These are phyloP conservation scores for Gastrophryne carolinensis DNA, from an alignment of 2,797 vertebrate species.

Conservation along the genomic window DNA sequence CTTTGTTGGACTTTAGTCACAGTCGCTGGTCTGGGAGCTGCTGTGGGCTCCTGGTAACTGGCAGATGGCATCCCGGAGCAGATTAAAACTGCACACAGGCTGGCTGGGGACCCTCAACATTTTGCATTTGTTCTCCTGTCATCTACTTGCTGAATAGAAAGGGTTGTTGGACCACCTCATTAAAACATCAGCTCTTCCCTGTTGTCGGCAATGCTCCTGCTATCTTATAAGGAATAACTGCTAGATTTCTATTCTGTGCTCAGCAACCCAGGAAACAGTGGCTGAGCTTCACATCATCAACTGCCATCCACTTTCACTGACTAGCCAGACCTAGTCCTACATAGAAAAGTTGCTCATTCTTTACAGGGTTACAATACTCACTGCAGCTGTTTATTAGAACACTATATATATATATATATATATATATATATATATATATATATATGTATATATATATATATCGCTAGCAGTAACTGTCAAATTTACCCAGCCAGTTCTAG, in stretches of 20 bases:
- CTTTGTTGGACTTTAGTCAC: conserved; percentile 83
- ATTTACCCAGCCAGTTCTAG: too few relatives aligned
- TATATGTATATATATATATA: too few relatives aligned
- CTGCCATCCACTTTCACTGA: neutral
- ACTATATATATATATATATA: too few relatives aligned
- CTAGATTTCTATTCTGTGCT: neutral
- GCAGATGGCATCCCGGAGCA: conserved; percentile 73
- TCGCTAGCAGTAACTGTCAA: too few relatives aligned
- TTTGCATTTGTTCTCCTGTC: conserved; percentile 78
- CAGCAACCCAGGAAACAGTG: neutral
- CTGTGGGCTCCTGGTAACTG: conserved; percentile 73
- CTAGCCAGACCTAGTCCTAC: neutral
- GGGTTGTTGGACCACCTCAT: conserved; percentile 62
- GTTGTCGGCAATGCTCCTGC: conserved; percentile 4
- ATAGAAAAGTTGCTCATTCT: neutral
- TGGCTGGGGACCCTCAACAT: conserved; percentile 70
- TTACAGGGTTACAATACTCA: too few relatives aligned
- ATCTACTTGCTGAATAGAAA: conserved; percentile 71
- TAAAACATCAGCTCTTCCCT: conserved; percentile 16
- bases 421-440: too few relatives aligned
- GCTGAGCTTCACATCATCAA: neutral
- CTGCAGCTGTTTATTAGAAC: too few relatives aligned
- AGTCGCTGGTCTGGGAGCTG: conserved; percentile 77
- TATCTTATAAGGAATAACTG: neutral
- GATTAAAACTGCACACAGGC: conserved; percentile 67